Percentiles rank a stretch among this genome's conserved stretches.
phyloP scores from a whole-genome alignment of 2,113 vertebrate species.

The Coracopsis vasa region DNA sequence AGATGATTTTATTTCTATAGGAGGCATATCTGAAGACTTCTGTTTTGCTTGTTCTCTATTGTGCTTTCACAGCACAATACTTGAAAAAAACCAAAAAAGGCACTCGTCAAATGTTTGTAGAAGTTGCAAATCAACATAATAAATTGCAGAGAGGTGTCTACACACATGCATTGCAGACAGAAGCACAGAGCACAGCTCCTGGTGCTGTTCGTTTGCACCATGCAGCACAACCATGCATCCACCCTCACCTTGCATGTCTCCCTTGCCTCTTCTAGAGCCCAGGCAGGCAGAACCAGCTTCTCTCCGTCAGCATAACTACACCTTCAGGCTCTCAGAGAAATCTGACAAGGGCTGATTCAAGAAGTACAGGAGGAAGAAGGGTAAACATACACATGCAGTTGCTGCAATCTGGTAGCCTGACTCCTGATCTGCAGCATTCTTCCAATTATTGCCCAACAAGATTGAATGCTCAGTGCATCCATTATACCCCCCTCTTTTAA shows the following conservation, averaged over 20 bases:
- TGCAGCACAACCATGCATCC: accelerated
- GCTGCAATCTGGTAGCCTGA: neutral
- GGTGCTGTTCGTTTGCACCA: neutral
- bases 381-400: neutral
- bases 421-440: neutral
- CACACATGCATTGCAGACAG: accelerated
- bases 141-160: neutral
- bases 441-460: neutral
- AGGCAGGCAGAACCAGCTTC: neutral
- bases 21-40: neutral
- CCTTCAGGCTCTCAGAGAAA: neutral
- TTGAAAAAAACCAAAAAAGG: neutral
- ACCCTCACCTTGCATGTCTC: neutral
- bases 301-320: neutral
- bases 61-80: neutral
- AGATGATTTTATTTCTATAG: neutral
- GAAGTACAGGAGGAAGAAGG: neutral
- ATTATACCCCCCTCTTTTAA: neutral
- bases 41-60: neutral
- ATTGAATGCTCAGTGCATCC: neutral
- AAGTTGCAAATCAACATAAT: neutral
- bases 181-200: neutral
- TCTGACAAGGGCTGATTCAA: neutral
- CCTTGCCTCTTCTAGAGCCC: neutral
- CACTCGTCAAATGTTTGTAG: neutral